A percentile compares a stretch with the other conserved stretches of the same genome.
Conservation (phyloP, 2,888 invertebrate species). For the Serripes groenlandicus region DNA sequence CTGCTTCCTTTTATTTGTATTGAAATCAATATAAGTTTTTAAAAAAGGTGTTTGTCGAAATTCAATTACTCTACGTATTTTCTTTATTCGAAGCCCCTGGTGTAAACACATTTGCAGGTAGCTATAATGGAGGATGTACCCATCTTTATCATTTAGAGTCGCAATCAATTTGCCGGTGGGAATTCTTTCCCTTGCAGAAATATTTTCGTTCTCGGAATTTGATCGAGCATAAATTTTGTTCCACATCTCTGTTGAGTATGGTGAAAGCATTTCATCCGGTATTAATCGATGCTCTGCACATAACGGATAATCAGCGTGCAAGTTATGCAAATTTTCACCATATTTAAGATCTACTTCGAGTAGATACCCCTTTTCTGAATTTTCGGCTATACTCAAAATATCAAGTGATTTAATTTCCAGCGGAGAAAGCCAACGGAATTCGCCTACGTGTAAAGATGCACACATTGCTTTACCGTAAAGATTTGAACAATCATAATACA, state of each 20-base stretch:
- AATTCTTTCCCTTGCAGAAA: neutral
- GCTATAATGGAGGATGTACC: slow-evolving; percentile 3
- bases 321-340: neutral
- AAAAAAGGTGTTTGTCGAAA: slow-evolving; percentile 73
- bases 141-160: neutral
- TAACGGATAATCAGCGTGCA: slow-evolving; percentile 16
- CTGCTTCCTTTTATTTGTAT: slow-evolving; percentile 69
- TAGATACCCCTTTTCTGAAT: slow-evolving; percentile 4
- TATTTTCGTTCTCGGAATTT: no score
- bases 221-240: neutral
- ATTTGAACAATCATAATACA: slow-evolving; percentile 4
- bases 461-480: slow-evolving; percentile 12
- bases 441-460: neutral
- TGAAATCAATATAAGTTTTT: slow-evolving; percentile 76
- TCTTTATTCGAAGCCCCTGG: slow-evolving; percentile 33
- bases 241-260: neutral
- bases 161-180: neutral
- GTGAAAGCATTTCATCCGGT: slow-evolving; percentile 1
- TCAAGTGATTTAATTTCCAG: slow-evolving; percentile 2
- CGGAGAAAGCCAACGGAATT: slow-evolving; percentile 1
- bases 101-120: neutral
- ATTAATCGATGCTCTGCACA: neutral
- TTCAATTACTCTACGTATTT: slow-evolving; percentile 77
- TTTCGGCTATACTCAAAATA: neutral
- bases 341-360: slow-evolving; percentile 21